Base-by-base conservation (phyloP, 2,797 vertebrate genomes). In the Eleutherodactylus coqui region DNA sequence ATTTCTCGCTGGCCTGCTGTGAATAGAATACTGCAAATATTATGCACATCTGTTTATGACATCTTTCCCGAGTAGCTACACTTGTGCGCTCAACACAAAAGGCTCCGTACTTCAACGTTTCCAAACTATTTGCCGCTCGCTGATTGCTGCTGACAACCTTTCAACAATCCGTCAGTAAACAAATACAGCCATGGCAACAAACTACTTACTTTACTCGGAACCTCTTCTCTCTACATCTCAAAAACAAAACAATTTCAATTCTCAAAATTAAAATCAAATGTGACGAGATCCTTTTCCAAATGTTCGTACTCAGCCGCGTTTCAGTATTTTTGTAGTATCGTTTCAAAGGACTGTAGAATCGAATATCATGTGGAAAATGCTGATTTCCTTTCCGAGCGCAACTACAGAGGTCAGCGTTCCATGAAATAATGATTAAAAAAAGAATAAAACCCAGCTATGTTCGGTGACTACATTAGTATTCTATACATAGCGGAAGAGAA, bases 11-110 rank as follows among this genome's bases (percentile, higher is more conserved):
- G 47, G 86, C 70, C 69, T 2, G 51, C 21, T 34, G 36, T 67
- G 77, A 87, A 75, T 75, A 83, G 49, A 87, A 87, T 79, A 64
- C 76, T 84, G 47, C 45, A 43, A 53, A 84, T 84, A 81, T 67
- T 80, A 64, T 85, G 77, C 86, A 87, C 86, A 87, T 87, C 86
- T 87, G 86, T 75, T 85, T 84, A 81, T 80, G 58, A 85, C 86
- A 84, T 87, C 47, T 80, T 85, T 80, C 51, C 69, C 45, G 41
- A 45, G 55, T 53, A 76, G 70, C 69, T 84, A 75, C 34, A 73
- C 78, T 75, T 84, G 70, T 81, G 69, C 53, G 49, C 34, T 62
- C 47, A 34, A 69, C 69, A 87, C 82, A 85, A 75, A 45, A 77
- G 70, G 58, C 69, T 13, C 83, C 75, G 86, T 75, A 77, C 70